phyloP scores from a whole-genome alignment of 2,888 invertebrate genomes.

The Oscheius onirici region DNA sequence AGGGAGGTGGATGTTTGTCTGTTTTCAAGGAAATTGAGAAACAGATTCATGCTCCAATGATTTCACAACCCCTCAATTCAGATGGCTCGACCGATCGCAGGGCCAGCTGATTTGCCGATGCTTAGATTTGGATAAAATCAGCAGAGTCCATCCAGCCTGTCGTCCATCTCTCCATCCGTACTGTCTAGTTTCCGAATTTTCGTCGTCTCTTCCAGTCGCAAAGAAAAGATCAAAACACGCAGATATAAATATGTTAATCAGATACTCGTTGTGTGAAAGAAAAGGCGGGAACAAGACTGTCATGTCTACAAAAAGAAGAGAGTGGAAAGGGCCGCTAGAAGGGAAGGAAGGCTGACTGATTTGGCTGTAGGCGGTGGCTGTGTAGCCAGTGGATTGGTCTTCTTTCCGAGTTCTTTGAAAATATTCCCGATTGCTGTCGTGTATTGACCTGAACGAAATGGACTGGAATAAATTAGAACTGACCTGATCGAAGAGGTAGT shows the following conservation, averaged over 20 bases:
- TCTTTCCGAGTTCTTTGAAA: conserved; percentile 42
- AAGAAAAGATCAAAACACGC: background rate
- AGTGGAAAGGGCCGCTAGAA: background rate
- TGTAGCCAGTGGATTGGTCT: conserved; percentile 25
- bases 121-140: conserved; percentile 50
- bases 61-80: background rate
- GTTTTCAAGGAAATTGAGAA: background rate
- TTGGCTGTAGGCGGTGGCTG: conserved; percentile 1
- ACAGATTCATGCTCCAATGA: background rate
- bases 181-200: background rate
- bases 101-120: conserved; percentile 45
- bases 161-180: background rate
- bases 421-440: conserved; percentile 43
- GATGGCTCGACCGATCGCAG: conserved; percentile 31
- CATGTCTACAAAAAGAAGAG: background rate
- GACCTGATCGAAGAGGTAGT: conserved; percentile 24
- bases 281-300: background rate
- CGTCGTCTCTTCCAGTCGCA: background rate
- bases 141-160: too few species aligned
- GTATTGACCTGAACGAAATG: conserved; percentile 41
- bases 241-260: conserved; percentile 27
- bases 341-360: background rate
- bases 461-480: too few species aligned
- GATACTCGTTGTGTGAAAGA: background rate
- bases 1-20: background rate